A percentile compares a stretch with the other conserved stretches of the same genome.
Conservation (phyloP, 2,797 vertebrate species). For the Hyperoplus immaculatus region DNA sequence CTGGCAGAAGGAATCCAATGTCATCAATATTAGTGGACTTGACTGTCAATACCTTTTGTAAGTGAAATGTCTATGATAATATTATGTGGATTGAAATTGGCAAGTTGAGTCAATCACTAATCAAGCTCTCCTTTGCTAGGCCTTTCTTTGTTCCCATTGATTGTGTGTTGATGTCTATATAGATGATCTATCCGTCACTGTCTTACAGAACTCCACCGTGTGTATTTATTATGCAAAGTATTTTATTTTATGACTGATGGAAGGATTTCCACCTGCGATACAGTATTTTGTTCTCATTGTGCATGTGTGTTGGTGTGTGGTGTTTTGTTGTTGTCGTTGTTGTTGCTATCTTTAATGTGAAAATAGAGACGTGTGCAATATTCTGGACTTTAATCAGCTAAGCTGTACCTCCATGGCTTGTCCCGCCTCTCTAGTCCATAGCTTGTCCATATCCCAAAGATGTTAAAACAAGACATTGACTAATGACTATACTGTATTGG, state of each 20-base stretch:
- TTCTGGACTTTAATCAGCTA: no score
- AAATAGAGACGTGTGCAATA: no score
- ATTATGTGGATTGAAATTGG: not conserved
- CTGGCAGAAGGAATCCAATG: not conserved
- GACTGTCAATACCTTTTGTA: not conserved
- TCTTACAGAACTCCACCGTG: not conserved
- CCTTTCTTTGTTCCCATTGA: not conserved
- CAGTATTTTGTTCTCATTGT: not conserved
- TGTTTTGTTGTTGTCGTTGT: not conserved
- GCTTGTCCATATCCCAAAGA: no score
- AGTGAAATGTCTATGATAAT: slow-evolving; percentile 5
- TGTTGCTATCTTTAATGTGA: no score
- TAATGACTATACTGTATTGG: no score
- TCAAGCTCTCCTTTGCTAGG: not conserved
- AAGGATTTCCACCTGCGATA: not conserved
- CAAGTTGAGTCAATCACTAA: not conserved
- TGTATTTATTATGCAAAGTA: not conserved
- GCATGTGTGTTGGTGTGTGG: not conserved
- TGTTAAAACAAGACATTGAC: no score
- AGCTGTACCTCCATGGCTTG: no score
- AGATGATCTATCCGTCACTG: not conserved
- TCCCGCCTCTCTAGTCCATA: no score
- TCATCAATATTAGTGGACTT: not conserved
- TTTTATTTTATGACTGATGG: slow-evolving; percentile 3
- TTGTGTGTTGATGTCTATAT: slow-evolving; percentile 1